Evolutionary conservation across 2,797 vertebrate species (phyloP), one percentile per base, ranked within the genome.

Genomic region (Xiphorhynchus erythropygius): DNA sequence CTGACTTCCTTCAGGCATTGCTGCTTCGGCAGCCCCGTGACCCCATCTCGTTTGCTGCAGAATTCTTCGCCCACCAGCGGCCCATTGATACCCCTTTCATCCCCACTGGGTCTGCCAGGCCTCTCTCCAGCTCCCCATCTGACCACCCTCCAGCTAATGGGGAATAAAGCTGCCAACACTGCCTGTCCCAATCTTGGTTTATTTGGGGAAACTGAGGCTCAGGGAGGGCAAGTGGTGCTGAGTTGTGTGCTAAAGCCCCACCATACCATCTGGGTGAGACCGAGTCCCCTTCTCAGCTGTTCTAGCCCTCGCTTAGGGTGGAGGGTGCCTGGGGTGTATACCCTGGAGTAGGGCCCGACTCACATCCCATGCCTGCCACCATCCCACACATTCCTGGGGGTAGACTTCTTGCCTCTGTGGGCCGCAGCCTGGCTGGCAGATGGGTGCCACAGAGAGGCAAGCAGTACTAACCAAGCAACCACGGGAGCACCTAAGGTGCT

Each of bases 1-100:
- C 98, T 2, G 99, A 99, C 96, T 99, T 99, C 95, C 95, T 99
- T 85, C 98, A 99, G 93, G 98, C 98, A 49, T 90, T 99, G 84
- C 97, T 99, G 39, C 87, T 99, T 44, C 98, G 96, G 35, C 98
- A 98, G 97, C 99, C 99, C 2, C 83, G 94, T 0, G 98, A 99
- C 18, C 96, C 98, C 35, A 89, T 98, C 89, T 95, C 98, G 64
- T 99, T 99, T 71, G 98, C 99, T 1, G 97, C 97, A 8, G 98
- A 99, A 64, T 98, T 98, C 95, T 99, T 99, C 9, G 18, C 97
- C 13, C 32, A 39, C 13, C 62, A 25, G 30, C 28, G 8, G 27
- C 44, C 68, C 1, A n/a, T 63, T 0, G 3, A 19, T 17, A 46
- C 33, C 0, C 47, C 70, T 24, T 87, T 97, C 39, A 25, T 67